Evolutionary conservation across 2,888 invertebrate genomes (phyloP).

Genomic region (Cantharis lateralis): DNA sequence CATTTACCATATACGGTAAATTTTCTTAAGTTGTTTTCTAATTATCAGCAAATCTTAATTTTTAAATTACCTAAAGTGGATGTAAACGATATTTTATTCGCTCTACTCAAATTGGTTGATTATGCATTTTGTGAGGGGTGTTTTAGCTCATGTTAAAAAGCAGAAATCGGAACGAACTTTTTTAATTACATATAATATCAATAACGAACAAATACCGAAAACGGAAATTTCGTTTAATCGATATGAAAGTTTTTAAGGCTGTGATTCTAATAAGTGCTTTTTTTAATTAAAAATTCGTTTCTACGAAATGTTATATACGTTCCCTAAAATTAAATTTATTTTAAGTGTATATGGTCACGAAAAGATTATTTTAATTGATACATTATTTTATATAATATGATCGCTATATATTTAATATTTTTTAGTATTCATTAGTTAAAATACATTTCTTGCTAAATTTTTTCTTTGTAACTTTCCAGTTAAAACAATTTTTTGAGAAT

Average conservation of each 20-base stretch:
- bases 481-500: no score
- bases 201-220: neutral
- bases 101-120: no score
- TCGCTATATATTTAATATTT: no score
- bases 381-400: no score
- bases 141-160: neutral
- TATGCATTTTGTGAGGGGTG: neutral
- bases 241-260: neutral
- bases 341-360: neutral
- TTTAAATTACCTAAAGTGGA: no score
- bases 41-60: no score
- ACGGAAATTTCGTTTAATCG: neutral
- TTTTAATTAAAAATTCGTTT: neutral
- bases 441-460: no score
- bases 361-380: neutral
- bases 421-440: no score
- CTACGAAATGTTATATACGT: neutral
- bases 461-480: no score
- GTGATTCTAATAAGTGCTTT: neutral
- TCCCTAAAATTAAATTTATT: neutral
- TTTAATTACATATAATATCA: neutral
- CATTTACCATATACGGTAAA: no score
- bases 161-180: neutral
- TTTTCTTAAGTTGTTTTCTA: no score
- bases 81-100: no score